Evolutionary conservation across 2,113 vertebrate species (phyloP).

Genomic region (Zapornia atra): DNA sequence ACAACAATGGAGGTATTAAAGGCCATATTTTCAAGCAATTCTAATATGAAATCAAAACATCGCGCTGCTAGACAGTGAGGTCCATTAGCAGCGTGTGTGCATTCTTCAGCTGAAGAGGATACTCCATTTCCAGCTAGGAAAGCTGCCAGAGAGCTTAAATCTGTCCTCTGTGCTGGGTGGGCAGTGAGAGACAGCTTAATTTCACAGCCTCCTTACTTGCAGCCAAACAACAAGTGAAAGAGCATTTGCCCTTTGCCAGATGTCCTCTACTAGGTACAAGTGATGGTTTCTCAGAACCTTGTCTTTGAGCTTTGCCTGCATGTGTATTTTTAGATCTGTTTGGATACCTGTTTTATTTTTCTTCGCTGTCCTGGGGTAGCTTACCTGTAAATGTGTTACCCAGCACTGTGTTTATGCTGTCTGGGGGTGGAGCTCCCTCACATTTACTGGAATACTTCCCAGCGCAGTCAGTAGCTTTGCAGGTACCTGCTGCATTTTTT

Average conservation of each 20-base stretch:
- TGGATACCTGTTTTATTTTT: neutral
- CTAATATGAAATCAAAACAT: slow-evolving; percentile 53
- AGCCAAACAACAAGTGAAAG: neutral
- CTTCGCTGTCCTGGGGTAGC: neutral
- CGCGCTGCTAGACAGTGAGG: neutral
- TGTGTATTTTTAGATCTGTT: neutral
- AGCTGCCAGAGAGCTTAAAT: slow-evolving; percentile 1
- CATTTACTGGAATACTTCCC: neutral
- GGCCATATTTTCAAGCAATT: slow-evolving; percentile 39
- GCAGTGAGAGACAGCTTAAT: neutral
- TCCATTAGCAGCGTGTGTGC: neutral
- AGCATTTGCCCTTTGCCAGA: neutral
- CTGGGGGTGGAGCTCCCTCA: neutral
- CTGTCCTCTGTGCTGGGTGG: neutral
- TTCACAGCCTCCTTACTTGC: neutral
- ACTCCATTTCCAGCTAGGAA: neutral
- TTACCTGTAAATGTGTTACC: neutral
- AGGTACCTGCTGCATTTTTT: neutral
- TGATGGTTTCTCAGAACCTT: neutral
- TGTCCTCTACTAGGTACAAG: neutral
- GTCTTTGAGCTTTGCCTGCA: neutral
- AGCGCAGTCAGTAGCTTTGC: neutral
- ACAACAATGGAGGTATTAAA: slow-evolving; percentile 56
- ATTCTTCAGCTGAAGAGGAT: neutral
- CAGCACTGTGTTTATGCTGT: neutral